Conservation (phyloP, 2,113 vertebrate genomes). For the Meleagris gallopavo region DNA sequence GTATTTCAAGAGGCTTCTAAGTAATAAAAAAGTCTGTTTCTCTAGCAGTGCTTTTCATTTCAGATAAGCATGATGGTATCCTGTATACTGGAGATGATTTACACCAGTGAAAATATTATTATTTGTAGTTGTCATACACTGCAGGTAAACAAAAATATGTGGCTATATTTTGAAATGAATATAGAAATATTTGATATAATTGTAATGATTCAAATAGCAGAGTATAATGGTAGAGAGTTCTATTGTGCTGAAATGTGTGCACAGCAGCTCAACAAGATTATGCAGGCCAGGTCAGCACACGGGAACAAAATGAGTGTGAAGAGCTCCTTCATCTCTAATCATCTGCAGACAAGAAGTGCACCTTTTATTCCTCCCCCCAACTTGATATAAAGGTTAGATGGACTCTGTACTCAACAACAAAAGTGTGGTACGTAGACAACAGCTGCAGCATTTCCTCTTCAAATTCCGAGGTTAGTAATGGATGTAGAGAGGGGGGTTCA, state of each 20-base stretch:
- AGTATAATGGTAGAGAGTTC: slow-evolving; percentile 67
- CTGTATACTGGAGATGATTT: not conserved
- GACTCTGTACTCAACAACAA: slow-evolving; percentile 68
- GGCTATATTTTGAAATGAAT: not conserved
- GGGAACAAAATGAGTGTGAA: slow-evolving; percentile 80
- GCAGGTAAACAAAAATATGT: slow-evolving; percentile 20
- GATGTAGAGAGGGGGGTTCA: slow-evolving; percentile 71
- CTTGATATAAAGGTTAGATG: slow-evolving; percentile 66
- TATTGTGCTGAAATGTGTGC: slow-evolving; percentile 67
- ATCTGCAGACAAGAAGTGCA: slow-evolving; percentile 65
- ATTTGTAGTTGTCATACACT: not conserved
- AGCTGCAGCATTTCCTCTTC: slow-evolving; percentile 80
- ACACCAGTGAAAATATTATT: not conserved
- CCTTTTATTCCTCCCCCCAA: slow-evolving; percentile 67
- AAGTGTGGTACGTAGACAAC: slow-evolving; percentile 69
- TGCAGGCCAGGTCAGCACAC: slow-evolving; percentile 75
- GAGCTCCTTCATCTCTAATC: slow-evolving; percentile 75
- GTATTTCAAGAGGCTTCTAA: not conserved
- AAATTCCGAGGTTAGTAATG: slow-evolving; percentile 78
- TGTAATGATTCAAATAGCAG: slow-evolving; percentile 68
- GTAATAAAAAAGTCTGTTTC: not conserved
- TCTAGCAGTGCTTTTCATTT: not conserved
- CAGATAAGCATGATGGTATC: not conserved
- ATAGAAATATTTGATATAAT: slow-evolving; percentile 60
- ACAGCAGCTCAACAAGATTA: slow-evolving; percentile 73